Evolutionary conservation across 2,113 vertebrate genomes (phyloP), one percentile per base, ranked within the genome.

Genomic region (Agapornis roseicollis): DNA sequence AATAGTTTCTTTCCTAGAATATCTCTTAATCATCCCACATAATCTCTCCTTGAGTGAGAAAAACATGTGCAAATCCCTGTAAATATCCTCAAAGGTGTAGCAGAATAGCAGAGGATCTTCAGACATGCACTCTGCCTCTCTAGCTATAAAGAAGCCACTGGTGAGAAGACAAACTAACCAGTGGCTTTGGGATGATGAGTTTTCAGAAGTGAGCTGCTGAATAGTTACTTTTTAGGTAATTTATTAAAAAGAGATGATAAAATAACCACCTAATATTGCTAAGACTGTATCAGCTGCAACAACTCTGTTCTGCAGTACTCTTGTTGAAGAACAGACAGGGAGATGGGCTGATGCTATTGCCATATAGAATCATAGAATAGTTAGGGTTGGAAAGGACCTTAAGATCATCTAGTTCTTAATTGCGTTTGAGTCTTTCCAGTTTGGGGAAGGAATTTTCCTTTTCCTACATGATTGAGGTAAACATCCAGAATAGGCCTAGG

Each of bases 261-360:
- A 69, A 55, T 13, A 82, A 15, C 25, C 0, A 3, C 33, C 55
- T 73, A 46, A 81, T 96, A 65, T 86, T 0, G 0, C 37, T 65
- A 15, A 84, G 80, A 13, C 55, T 64, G 15, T 47, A 68, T 76
- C 69, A 77, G 49, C 88, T 86, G 80, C 46, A 81, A 37, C 39
- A n/a, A 16, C 69, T 56, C 35, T 61, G 22, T 91, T 88, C 73
- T 80, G 58, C 56, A 63, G 35, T 39, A 23, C 35, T 87, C 81
- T 17, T 27, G 13, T n/a, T 86, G 61, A 88, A 77, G 46, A 89
- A 77, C 52, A 63, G n/a, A 44, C 6, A 33, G 91, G 73, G 56
- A 96, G 95, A 96, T 88, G 47, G 35, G 29, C 73, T 77, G 91
- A 92, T 97, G 65, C 69, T 96, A 78, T 93, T 79, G 86, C 46